These are phyloP conservation scores for Neolamprologus falcicula DNA, from an alignment of 2,113 vertebrate species.

Conservation along the genomic window DNA sequence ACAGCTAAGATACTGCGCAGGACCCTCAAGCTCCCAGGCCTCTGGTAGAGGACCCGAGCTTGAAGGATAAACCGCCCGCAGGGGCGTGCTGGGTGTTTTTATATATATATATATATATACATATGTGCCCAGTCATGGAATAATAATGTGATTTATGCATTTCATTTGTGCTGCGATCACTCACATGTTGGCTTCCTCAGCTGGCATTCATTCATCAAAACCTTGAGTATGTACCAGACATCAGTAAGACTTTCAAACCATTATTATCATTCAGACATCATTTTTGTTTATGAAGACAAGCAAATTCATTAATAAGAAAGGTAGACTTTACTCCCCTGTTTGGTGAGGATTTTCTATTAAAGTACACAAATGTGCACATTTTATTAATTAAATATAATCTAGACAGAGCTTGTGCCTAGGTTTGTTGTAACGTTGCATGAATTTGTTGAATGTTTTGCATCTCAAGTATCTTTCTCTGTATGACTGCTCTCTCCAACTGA, in stretches of 20 bases:
- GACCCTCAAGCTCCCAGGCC: too few species aligned
- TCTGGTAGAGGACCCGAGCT: too few species aligned
- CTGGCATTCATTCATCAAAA: not conserved
- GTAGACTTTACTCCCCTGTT: not conserved
- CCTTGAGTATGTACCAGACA: not conserved
- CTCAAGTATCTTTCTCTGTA: not conserved
- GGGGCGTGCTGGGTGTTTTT: too few species aligned
- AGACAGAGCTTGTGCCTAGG: not conserved
- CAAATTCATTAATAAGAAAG: not conserved
- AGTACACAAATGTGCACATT: not conserved
- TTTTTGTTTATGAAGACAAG: not conserved
- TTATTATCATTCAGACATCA: not conserved
- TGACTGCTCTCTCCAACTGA: not conserved
- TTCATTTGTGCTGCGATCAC: not conserved
- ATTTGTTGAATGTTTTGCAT: conserved; percentile 16
- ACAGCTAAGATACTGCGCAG: too few species aligned
- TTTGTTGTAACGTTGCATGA: not conserved
- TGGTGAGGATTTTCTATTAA: not conserved
- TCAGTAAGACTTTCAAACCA: not conserved
- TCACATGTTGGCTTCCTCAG: not conserved
- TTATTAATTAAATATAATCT: not conserved
- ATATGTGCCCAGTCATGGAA: not conserved
- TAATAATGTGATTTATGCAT: not conserved
- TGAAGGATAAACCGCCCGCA: too few species aligned
- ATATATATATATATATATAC: accelerated